Conservation (phyloP, 2,113 vertebrate genomes). For the Elanus axillaris region DNA sequence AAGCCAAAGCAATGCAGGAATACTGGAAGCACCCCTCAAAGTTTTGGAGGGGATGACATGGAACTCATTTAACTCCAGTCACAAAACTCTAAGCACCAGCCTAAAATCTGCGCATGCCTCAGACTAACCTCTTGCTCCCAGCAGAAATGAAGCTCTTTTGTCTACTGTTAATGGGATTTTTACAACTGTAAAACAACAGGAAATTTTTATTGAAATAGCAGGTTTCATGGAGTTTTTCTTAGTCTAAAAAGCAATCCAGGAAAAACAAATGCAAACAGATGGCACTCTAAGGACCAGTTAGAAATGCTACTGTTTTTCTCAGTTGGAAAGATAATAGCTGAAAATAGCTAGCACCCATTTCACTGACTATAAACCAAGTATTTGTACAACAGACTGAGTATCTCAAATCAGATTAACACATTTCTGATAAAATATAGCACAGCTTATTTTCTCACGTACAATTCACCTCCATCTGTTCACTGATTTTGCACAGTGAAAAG, state of each 20-base stretch:
- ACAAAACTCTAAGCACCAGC: not conserved
- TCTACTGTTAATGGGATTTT: not conserved
- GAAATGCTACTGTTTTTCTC: not conserved
- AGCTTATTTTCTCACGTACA: not conserved
- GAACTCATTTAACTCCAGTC: not conserved
- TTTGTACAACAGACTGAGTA: not conserved
- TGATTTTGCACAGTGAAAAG: not conserved
- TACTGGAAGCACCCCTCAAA: not conserved
- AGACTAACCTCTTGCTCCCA: not conserved
- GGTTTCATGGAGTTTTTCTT: not conserved
- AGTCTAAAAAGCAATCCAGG: not conserved
- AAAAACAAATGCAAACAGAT: not conserved
- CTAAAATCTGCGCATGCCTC: not conserved
- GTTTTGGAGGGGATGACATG: not conserved
- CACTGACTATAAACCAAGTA: not conserved
- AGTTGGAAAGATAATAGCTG: not conserved
- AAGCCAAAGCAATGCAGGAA: not conserved
- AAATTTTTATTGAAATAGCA: not conserved
- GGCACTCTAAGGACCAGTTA: not conserved
- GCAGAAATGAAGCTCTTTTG: not conserved
- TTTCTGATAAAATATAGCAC: not conserved
- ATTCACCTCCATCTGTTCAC: not conserved
- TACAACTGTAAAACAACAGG: not conserved
- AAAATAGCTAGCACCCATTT: not conserved
- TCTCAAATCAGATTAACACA: not conserved